Base-by-base conservation (phyloP, 1,140 invertebrate species). In the Arion vulgaris region DNA sequence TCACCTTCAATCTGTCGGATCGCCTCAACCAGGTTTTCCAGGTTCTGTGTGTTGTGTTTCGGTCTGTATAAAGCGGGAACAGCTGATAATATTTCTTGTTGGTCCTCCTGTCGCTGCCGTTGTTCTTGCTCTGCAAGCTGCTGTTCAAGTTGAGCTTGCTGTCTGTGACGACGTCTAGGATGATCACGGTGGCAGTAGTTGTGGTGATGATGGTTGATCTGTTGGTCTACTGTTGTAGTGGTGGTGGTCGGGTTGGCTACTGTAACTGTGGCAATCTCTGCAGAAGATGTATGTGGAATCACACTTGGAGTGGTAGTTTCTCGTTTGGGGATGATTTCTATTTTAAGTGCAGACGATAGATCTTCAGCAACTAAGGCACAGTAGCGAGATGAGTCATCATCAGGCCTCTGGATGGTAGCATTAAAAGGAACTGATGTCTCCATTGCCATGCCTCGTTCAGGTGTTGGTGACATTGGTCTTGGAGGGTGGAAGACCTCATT, bases 21-120 rank as follows among this genome's bases (percentile, higher is more conserved):
- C 38, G 98, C 98, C 91, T 99, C 98, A 15, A 99, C 97, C 83
- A 99, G 99, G 0, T 98, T 99, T 91, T 99, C 97, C 82, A 99
- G 93, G 91, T 98, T 99, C 89, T 98, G 96, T 57, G 97, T 94
- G 57, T 83, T 69, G 62, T 83, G 73, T 32, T 82, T 73, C 17
- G 83, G 78, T n/a, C 82, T 71, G 5, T 57, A 78, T 17, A 81
- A 53, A 36, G 77, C 49, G 0, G 81, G 53, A 26, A 68, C 66
- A 0, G 57, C 28, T 17, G 36, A 11, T 13, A 15, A 19, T 2
- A 0, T 80, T 75, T 73, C 32, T 66, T 76, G 49, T 13, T 66
- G 49, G 28, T 72, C 32, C 49, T 74, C 57, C 57, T 66, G 39
- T 1, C 39, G 36, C 5, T 28, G 36, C 32, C 36, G 62, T 36